Conservation (phyloP, 2,797 vertebrate species). For the Microctenopoma stevenorrisi region DNA sequence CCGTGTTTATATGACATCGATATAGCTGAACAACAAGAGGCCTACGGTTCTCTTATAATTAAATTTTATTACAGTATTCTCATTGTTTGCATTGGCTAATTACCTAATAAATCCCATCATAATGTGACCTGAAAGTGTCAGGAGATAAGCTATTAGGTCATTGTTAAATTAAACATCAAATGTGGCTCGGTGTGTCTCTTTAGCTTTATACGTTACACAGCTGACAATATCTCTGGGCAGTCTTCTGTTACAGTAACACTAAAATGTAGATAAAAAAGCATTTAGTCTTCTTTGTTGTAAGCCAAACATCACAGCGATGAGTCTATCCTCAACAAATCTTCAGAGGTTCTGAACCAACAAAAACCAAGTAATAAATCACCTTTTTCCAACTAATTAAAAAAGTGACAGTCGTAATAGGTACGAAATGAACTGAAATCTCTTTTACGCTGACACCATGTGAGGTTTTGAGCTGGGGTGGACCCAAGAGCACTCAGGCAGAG, state of each 20-base stretch:
- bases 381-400: too few species aligned
- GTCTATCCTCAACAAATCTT: neutral
- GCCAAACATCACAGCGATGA: neutral
- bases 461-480: too few species aligned
- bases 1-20: constrained; percentile 2
- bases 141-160: neutral
- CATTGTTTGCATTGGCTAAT: neutral
- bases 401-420: too few species aligned
- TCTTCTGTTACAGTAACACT: constrained; percentile 2
- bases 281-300: neutral
- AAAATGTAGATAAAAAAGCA: neutral
- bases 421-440: too few species aligned
- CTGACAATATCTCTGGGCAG: neutral
- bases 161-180: neutral
- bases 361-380: too few species aligned
- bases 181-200: too few species aligned
- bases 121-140: neutral
- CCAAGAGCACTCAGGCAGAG: too few species aligned
- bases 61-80: neutral
- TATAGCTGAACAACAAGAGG: neutral
- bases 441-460: too few species aligned
- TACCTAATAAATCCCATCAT: neutral
- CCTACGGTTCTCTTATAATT: constrained; percentile 1
- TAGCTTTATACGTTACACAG: too few species aligned
- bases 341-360: too few species aligned